Conservation (phyloP, 2,888 invertebrate genomes). For the Aphidius colemani region DNA sequence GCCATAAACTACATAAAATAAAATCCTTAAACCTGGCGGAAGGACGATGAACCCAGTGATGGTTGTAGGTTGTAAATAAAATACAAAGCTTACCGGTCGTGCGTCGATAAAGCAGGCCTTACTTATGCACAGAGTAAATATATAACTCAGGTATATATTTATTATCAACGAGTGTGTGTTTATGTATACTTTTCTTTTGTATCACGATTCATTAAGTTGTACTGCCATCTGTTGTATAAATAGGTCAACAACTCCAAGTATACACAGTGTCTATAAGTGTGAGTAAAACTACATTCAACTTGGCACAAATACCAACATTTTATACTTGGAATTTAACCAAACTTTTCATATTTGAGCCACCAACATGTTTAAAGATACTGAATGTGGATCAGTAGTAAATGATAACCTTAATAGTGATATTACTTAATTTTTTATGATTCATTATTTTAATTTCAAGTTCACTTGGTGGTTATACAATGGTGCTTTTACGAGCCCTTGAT, state of each 20-base stretch:
- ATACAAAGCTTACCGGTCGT: conserved; percentile 41
- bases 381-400: not conserved
- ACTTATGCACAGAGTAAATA: conserved; percentile 31
- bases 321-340: too few relatives aligned
- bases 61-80: conserved; percentile 46
- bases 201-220: conserved; percentile 34
- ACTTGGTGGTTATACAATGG: conserved; percentile 24
- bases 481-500: conserved; percentile 34
- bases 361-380: too few relatives aligned
- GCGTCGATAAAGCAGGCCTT: conserved; percentile 53
- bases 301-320: not conserved
- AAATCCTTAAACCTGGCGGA: conserved; percentile 55
- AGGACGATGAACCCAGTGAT: conserved; percentile 48
- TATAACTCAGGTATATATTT: conserved; percentile 1
- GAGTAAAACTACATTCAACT: conserved; percentile 41
- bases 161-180: too few relatives aligned
- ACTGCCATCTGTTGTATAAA: conserved; percentile 51
- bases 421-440: not conserved
- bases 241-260: conserved; percentile 43
- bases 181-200: not conserved
- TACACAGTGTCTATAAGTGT: not conserved
- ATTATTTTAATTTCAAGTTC: conserved; percentile 21
- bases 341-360: too few relatives aligned
- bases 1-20: conserved; percentile 57
- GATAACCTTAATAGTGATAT: not conserved